Evolutionary conservation across 2,888 invertebrate genomes (phyloP), one percentile per base, ranked within the genome.

Genomic region (Dendrolimus houi): DNA sequence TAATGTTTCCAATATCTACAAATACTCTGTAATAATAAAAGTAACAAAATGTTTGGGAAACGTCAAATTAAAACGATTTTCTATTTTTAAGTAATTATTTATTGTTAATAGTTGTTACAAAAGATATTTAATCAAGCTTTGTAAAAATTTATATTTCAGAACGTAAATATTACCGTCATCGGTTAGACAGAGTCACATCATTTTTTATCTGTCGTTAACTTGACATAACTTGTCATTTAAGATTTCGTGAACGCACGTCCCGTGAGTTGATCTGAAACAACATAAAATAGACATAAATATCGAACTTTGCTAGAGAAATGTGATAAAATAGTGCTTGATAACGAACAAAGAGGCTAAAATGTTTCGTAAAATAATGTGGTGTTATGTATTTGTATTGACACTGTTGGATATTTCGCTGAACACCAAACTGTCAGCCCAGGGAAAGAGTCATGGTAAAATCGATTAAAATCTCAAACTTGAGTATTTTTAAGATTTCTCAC

Each of bases 391-490:
- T 88, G 79, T 93, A 81, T 90, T 94, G 85, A 93, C 92, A 74
- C 90, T 94, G 80, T 85, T 94, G 81, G 93, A 94, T 89, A 91
- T 93, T 79, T 92, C 94, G 67, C 91, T 92, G 72, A 93, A 93
- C 83, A 94, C 93, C 66, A 93, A 93, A 84, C 91, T 94, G 85
- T 93, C 94, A 85, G 92, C 93, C 72, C 94, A 94, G 86, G 94
- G 94, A 86, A 94, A 93, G 85, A 94, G 93, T 88, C 94, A 94
- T 92, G 94, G 94, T 94, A 92, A 92, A 84, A 87, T 87, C 85
- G 84, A 87, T 87, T 67, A 67, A 57, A 54, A 57, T 55, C 41
- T 9, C 54, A 17, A 52, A 54, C 52, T 47, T 47, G 52, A 1
- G 29, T 54, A 52, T 52, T 41, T 29, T 52, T 7, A 47, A 8